Conservation (phyloP, 1,140 invertebrate genomes). For the Hylaeus volcanicus region DNA sequence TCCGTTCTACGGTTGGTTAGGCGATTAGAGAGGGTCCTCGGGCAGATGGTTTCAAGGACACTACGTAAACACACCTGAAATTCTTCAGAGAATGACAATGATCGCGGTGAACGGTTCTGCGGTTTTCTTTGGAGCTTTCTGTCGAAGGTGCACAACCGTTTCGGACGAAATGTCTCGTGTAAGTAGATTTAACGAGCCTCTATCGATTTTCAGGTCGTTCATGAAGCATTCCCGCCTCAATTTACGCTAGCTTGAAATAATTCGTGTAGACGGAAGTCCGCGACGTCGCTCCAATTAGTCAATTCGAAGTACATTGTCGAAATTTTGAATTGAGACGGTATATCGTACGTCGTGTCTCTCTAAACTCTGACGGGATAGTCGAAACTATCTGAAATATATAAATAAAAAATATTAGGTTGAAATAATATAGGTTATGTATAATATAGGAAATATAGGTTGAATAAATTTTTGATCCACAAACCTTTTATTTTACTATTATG, state of each 20-base stretch:
- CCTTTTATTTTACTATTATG: no score
- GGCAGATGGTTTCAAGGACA: background rate
- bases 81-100: background rate
- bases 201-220: conserved; percentile 23
- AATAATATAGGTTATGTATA: no score
- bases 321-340: background rate
- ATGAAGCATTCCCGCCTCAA: background rate
- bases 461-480: no score
- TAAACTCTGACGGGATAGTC: no score
- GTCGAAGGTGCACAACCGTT: background rate
- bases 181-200: background rate
- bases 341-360: no score
- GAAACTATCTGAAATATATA: background rate
- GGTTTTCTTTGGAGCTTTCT: background rate
- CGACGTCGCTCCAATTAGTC: background rate
- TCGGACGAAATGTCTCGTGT: background rate
- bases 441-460: no score
- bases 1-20: background rate
- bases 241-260: background rate
- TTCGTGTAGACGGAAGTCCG: background rate
- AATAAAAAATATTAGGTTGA: no score
- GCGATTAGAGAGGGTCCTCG: background rate
- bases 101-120: no score
- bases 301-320: background rate
- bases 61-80: conserved; percentile 3